phyloP scores from a whole-genome alignment of 2,888 invertebrate species.

The Meteorus colon region DNA sequence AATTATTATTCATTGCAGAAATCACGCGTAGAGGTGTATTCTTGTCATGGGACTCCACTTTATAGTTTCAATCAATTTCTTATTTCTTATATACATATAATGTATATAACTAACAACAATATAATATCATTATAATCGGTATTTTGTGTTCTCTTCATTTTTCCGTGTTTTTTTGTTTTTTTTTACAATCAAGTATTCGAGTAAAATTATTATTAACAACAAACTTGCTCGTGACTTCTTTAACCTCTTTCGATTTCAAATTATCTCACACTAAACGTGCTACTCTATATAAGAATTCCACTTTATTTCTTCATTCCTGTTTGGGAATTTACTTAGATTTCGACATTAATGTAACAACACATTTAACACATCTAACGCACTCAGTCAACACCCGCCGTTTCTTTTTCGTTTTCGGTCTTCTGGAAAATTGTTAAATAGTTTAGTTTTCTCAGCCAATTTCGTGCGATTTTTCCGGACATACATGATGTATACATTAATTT shows the following conservation, averaged over 20 bases:
- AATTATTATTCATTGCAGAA: too few species aligned
- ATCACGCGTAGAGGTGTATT: slow-evolving; percentile 18
- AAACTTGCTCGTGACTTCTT: slow-evolving; percentile 62
- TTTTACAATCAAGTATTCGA: slow-evolving; percentile 57
- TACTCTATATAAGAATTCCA: slow-evolving; percentile 35
- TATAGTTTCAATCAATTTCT: slow-evolving; percentile 59
- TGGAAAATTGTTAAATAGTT: neutral
- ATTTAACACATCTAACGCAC: too few species aligned
- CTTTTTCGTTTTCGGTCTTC: too few species aligned
- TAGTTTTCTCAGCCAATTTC: slow-evolving; percentile 59
- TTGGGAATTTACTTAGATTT: too few species aligned
- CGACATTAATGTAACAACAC: too few species aligned
- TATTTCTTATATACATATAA: slow-evolving; percentile 58
- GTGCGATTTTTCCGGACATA: slow-evolving; percentile 60
- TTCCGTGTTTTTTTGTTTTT: neutral
- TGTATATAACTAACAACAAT: slow-evolving; percentile 73
- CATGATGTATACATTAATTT: slow-evolving; percentile 26
- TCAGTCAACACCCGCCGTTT: too few species aligned
- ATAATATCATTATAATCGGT: slow-evolving; percentile 69
- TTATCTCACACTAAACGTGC: slow-evolving; percentile 54
- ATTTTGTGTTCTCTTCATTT: slow-evolving; percentile 1
- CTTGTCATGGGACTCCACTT: slow-evolving; percentile 47
- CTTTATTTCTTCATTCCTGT: too few species aligned
- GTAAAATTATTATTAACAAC: slow-evolving; percentile 69
- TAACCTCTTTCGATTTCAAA: slow-evolving; percentile 53